phyloP scores from a whole-genome alignment of 2,888 invertebrate genomes.

The Axea sp. region DNA sequence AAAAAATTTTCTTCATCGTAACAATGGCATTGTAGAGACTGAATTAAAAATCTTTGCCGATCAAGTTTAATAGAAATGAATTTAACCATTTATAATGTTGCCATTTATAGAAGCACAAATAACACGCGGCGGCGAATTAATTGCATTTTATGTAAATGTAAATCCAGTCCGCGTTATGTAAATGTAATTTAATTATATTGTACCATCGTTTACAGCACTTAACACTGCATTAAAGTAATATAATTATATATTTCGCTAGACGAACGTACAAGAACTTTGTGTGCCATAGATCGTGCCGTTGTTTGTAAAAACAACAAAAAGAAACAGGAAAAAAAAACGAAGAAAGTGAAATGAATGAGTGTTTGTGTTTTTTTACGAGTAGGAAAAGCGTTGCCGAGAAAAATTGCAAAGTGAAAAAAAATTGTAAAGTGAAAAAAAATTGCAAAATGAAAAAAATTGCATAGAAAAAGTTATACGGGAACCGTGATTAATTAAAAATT shows the following conservation, averaged over 20 bases:
- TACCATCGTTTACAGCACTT: conserved; percentile 37
- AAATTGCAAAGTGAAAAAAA: too few relatives aligned
- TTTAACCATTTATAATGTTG: too few relatives aligned
- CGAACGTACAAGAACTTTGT: conserved; percentile 19
- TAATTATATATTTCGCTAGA: conserved; percentile 35
- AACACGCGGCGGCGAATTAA: conserved; percentile 26
- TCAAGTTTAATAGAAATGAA: too few relatives aligned
- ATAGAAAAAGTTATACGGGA: too few relatives aligned
- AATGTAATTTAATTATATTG: conserved; percentile 54
- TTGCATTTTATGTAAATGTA: conserved; percentile 45
- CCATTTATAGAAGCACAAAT: conserved; percentile 14
- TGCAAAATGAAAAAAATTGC: too few relatives aligned
- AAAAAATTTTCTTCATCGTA: too few relatives aligned
- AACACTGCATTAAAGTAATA: conserved; percentile 37
- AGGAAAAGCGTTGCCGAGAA: not conserved
- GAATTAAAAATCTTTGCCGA: too few relatives aligned
- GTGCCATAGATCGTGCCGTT: conserved; percentile 16
- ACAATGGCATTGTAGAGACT: too few relatives aligned
- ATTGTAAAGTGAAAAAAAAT: too few relatives aligned
- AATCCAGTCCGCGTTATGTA: conserved; percentile 39
- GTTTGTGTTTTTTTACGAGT: not conserved
- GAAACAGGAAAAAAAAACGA: too few relatives aligned
- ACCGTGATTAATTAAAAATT: not conserved
- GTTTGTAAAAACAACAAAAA: too few relatives aligned
- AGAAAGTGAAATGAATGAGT: conserved; percentile 2